phyloP scores from a whole-genome alignment of 1,140 invertebrate genomes.

The Melanaphis sacchari region DNA sequence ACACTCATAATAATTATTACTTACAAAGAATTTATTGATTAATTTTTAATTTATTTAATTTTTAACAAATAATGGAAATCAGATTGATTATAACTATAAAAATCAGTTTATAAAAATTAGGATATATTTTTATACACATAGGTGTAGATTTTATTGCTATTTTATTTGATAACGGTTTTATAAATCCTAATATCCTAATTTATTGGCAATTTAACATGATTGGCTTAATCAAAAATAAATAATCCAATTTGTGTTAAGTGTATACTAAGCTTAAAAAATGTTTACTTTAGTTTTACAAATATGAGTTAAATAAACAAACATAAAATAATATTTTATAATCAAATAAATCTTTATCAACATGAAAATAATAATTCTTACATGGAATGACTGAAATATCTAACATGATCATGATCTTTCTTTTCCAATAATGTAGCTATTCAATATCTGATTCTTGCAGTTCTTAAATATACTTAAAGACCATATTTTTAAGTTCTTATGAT shows the following conservation, averaged over 20 bases:
- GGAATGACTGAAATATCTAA: too few relatives aligned
- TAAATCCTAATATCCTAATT: neutral
- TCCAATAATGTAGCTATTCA: too few relatives aligned
- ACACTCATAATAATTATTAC: neutral
- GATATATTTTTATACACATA: neutral
- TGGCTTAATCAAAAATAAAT: neutral
- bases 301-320: neutral
- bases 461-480: too few relatives aligned
- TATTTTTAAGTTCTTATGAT: too few relatives aligned
- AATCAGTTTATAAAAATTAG: neutral
- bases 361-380: too few relatives aligned
- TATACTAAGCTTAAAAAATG: neutral
- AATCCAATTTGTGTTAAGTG: neutral
- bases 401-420: too few relatives aligned
- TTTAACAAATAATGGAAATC: neutral
- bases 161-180: neutral
- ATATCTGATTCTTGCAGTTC: too few relatives aligned
- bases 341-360: too few relatives aligned
- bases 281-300: too few relatives aligned
- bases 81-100: neutral
- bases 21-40: neutral
- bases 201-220: neutral
- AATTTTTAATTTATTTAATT: constrained; percentile 12
- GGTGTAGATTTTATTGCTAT: neutral
- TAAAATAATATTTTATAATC: neutral